These are phyloP conservation scores for Drosophila willistoni DNA, from an alignment of 1,140 invertebrate genomes.

Conservation along the genomic window DNA sequence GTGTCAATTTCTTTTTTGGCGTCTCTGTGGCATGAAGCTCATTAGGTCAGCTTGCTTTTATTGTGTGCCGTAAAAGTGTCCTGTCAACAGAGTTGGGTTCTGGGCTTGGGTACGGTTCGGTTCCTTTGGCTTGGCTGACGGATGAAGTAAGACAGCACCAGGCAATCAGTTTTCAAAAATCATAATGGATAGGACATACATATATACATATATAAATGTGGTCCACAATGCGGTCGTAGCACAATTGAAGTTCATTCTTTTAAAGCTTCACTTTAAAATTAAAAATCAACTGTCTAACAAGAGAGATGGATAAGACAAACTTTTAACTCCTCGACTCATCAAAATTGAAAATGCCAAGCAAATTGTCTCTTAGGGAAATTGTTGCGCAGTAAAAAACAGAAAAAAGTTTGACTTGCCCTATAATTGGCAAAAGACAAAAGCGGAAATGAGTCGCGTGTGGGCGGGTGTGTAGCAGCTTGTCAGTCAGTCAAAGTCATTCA, in stretches of 20 bases:
- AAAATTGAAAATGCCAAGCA: neutral
- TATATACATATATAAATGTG: neutral
- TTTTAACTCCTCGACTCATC: neutral
- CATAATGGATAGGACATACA: neutral
- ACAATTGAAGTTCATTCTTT: neutral
- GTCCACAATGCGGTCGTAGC: conserved; percentile 3
- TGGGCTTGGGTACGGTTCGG: neutral
- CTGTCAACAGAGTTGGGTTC: conserved; percentile 13
- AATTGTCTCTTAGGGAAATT: conserved; percentile 1
- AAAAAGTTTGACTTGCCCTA: conserved; percentile 15
- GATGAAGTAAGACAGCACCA: neutral
- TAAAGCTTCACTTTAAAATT: conserved; percentile 5
- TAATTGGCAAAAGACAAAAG: conserved; percentile 31
- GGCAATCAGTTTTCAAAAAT: neutral
- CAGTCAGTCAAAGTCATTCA: neutral
- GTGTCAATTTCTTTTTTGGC: conserved; percentile 28
- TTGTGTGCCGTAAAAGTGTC: conserved; percentile 15
- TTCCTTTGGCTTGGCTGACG: neutral
- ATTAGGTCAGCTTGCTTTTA: conserved; percentile 26
- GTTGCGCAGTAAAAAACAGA: neutral
- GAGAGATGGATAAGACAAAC: neutral
- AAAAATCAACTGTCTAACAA: conserved; percentile 3
- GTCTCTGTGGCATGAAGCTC: conserved; percentile 19
- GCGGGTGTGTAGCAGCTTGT: too few relatives aligned
- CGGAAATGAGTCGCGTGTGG: neutral